Percentiles rank a stretch among this genome's conserved stretches.
Evolutionary conservation across 2,888 invertebrate genomes (phyloP).

Genomic region (Brassicogethes aeneus): DNA sequence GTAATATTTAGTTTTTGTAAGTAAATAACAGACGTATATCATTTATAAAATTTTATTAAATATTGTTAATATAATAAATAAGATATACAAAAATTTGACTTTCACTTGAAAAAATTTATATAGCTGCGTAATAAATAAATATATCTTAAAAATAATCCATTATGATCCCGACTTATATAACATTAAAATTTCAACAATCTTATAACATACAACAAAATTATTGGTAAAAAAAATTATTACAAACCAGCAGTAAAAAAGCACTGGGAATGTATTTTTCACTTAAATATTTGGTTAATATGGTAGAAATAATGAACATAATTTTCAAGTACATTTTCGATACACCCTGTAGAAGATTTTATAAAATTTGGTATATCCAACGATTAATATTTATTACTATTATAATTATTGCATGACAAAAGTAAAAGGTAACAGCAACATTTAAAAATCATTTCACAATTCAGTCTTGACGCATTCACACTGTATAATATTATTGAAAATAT

Average conservation of each 20-base stretch:
- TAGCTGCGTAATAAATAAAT: slow-evolving; percentile 12
- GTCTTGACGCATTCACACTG: slow-evolving; percentile 16
- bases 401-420: slow-evolving; percentile 2
- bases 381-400: slow-evolving; percentile 11
- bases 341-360: too few species aligned
- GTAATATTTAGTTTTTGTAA: too few species aligned
- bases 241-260: slow-evolving; percentile 13
- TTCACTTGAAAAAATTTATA: slow-evolving; percentile 8
- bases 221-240: slow-evolving; percentile 1
- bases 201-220: slow-evolving; percentile 12
- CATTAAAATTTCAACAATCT: slow-evolving; percentile 14
- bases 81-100: slow-evolving; percentile 11
- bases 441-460: slow-evolving; percentile 19
- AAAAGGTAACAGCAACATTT: neutral
- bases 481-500: slow-evolving; percentile 5
- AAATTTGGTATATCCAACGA: slow-evolving; percentile 7
- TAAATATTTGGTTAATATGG: slow-evolving; percentile 19
- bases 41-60: slow-evolving; percentile 14
- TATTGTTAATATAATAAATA: slow-evolving; percentile 17
- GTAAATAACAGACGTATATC: slow-evolving; percentile 5
- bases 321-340: too few species aligned
- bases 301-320: slow-evolving; percentile 1
- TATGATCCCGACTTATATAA: slow-evolving; percentile 14
- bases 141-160: slow-evolving; percentile 12
- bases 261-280: slow-evolving; percentile 26